Evolutionary conservation across 2,888 invertebrate genomes (phyloP).

Genomic region (Synanthedon andrenaeformis): DNA sequence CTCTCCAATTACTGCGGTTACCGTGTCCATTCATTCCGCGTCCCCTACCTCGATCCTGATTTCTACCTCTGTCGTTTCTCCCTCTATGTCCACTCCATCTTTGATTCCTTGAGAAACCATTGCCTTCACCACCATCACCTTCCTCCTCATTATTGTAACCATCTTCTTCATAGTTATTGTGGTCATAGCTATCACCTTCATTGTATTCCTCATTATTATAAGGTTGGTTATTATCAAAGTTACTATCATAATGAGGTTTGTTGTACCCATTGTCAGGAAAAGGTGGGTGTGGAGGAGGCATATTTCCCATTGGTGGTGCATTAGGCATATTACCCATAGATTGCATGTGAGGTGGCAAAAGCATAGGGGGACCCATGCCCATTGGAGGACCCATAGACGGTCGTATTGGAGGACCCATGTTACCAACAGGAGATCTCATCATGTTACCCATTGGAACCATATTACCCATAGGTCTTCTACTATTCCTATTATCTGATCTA

Average conservation of each 20-base stretch:
- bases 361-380: slow-evolving; percentile 19
- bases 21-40: slow-evolving; percentile 22
- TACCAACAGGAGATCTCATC: slow-evolving; percentile 10
- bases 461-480: no score
- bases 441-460: no score
- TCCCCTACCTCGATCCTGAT: slow-evolving; percentile 43
- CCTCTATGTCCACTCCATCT: slow-evolving; percentile 51
- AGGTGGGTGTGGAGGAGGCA: slow-evolving; percentile 26
- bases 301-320: slow-evolving; percentile 24
- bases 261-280: slow-evolving; percentile 53
- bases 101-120: slow-evolving; percentile 30
- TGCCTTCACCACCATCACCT: slow-evolving; percentile 21
- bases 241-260: slow-evolving; percentile 16
- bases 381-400: slow-evolving; percentile 20
- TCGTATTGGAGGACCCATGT: slow-evolving; percentile 25
- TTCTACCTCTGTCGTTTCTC: slow-evolving; percentile 31
- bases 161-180: slow-evolving; percentile 39
- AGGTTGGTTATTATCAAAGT: slow-evolving; percentile 39
- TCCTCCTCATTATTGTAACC: slow-evolving; percentile 41
- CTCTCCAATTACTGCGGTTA: slow-evolving; percentile 16
- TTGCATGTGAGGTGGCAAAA: slow-evolving; percentile 23
- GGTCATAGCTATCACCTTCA: slow-evolving; percentile 34
- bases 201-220: slow-evolving; percentile 42
- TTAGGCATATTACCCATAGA: slow-evolving; percentile 32
- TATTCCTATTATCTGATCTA: no score